phyloP scores from a whole-genome alignment of 2,888 invertebrate species.

The Synanthedon myopaeformis region DNA sequence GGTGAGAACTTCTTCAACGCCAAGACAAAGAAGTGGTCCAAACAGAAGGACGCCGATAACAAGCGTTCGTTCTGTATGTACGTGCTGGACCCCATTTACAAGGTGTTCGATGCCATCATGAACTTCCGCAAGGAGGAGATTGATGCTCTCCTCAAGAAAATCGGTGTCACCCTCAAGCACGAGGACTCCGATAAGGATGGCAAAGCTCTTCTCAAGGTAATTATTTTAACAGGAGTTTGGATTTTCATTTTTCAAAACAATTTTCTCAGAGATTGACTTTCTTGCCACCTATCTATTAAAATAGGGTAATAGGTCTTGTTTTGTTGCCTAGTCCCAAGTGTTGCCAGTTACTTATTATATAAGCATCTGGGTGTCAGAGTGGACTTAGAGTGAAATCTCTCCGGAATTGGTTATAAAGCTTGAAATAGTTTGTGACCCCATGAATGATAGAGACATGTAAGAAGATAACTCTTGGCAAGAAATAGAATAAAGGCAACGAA shows the following conservation, averaged over 20 bases:
- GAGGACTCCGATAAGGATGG: constrained; percentile 98
- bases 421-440: constrained; percentile 40
- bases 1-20: constrained; percentile 99
- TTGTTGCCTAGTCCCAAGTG: constrained; percentile 51
- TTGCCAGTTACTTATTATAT: constrained; percentile 48
- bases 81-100: constrained; percentile 98
- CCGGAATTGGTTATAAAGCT: constrained; percentile 55
- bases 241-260: neutral
- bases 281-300: too few relatives aligned
- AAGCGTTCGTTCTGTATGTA: constrained; percentile 99
- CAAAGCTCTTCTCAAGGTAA: constrained; percentile 91
- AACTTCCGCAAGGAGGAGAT: constrained; percentile 96
- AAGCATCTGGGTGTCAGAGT: constrained; percentile 64
- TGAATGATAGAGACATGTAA: constrained; percentile 41
- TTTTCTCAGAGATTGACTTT: too few relatives aligned
- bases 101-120: constrained; percentile 86
- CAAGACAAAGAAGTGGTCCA: constrained; percentile 98
- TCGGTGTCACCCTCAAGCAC: constrained; percentile 90
- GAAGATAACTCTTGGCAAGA: too few relatives aligned
- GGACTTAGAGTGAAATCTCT: constrained; percentile 54
- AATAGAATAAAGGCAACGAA: too few relatives aligned
- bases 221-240: neutral
- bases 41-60: constrained; percentile 90
- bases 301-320: too few relatives aligned
- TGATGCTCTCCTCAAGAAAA: constrained; percentile 86